Conservation (phyloP, 2,797 vertebrate genomes). For the Lutjanus argentimaculatus region DNA sequence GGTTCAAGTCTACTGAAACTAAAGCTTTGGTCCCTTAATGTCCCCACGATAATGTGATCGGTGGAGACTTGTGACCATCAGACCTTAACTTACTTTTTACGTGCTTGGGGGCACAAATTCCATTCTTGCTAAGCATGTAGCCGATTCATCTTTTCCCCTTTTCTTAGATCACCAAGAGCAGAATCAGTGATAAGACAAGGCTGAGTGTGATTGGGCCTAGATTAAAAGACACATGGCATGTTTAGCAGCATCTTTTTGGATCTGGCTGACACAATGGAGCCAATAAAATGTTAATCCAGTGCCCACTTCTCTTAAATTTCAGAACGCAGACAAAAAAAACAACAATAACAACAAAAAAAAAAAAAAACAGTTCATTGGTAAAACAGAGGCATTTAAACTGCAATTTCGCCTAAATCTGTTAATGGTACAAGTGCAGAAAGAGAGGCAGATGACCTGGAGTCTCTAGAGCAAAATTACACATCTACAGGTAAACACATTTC, state of each 20-base stretch:
- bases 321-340: neutral
- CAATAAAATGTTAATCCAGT: conserved; percentile 25
- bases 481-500: conserved; percentile 53
- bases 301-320: conserved; percentile 5
- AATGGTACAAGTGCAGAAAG: conserved; percentile 24
- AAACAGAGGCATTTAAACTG: conserved; percentile 31
- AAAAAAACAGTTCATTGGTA: neutral
- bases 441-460: conserved; percentile 34
- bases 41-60: conserved; percentile 11
- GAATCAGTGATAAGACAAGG: neutral
- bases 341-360: no score
- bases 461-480: conserved; percentile 47
- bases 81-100: conserved; percentile 30
- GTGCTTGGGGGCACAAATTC: neutral
- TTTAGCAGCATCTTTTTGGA: conserved; percentile 12
- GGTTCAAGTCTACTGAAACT: conserved; percentile 9
- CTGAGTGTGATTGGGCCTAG: neutral
- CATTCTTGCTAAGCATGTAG: conserved; percentile 1
- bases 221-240: conserved; percentile 22
- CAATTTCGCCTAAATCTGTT: conserved; percentile 21
- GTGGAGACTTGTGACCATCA: conserved; percentile 31
- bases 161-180: neutral
- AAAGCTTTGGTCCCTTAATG: conserved; percentile 12
- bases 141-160: neutral
- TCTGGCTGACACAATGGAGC: conserved; percentile 3